These are phyloP conservation scores for Archaeoteleia sp. DNA, from an alignment of 2,888 invertebrate species.

Conservation along the genomic window DNA sequence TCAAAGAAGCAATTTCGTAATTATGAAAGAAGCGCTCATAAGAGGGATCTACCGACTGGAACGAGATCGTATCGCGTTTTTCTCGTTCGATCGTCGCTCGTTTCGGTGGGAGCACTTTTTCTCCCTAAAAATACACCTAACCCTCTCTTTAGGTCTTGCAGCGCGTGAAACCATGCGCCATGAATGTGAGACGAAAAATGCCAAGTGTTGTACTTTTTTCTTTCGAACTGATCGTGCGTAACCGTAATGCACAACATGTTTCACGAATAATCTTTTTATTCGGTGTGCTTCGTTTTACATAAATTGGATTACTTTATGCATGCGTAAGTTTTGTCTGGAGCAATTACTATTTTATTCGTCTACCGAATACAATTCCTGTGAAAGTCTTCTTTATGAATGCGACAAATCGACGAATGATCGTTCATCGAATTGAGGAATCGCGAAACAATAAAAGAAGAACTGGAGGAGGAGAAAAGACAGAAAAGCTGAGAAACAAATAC, in stretches of 20 bases:
- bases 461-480: constrained; percentile 10
- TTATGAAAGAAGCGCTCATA: constrained; percentile 66
- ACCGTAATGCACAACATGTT: constrained; percentile 15
- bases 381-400: too few relatives aligned
- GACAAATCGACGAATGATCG: constrained; percentile 2
- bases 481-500: constrained; percentile 20
- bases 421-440: constrained; percentile 9
- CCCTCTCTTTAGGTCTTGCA: constrained; percentile 38
- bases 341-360: too few relatives aligned
- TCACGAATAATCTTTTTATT: not conserved
- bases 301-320: too few relatives aligned
- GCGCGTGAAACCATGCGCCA: constrained; percentile 42
- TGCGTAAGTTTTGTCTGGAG: too few relatives aligned
- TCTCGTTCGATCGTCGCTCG: constrained; percentile 53
- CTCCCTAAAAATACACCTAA: constrained; percentile 51
- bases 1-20: constrained; percentile 74
- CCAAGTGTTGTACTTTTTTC: constrained; percentile 23
- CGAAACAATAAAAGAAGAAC: constrained; percentile 2
- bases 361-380: too few relatives aligned
- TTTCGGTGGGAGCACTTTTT: constrained; percentile 54
- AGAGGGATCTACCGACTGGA: constrained; percentile 65
- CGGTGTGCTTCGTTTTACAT: not conserved
- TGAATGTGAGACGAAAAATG: constrained; percentile 20
- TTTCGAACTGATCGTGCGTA: constrained; percentile 33
- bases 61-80: constrained; percentile 68